phyloP scores from a whole-genome alignment of 2,113 vertebrate genomes.

The Thunnus thynnus region DNA sequence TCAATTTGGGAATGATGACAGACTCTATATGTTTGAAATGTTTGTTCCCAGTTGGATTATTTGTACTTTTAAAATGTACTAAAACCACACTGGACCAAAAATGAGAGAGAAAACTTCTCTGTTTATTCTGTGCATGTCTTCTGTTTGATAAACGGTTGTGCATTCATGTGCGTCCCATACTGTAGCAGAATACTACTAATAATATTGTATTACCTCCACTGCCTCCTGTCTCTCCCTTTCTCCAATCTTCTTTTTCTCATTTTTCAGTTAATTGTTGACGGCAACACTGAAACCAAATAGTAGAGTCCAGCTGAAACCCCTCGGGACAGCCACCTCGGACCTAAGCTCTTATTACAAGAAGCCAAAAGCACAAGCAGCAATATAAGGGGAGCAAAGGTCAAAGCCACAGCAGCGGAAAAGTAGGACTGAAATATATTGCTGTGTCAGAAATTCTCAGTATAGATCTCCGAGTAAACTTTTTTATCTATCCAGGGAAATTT shows the following conservation, averaged over 20 bases:
- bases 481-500: neutral
- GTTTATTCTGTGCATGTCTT: too few species aligned
- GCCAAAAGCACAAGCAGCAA: conserved; percentile 13
- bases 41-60: too few species aligned
- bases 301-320: neutral
- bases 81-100: too few species aligned
- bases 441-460: neutral
- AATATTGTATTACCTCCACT: neutral
- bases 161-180: conserved; percentile 1
- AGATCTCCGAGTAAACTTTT: neutral
- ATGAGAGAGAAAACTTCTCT: too few species aligned
- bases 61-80: too few species aligned
- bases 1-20: too few species aligned
- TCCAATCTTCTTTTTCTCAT: neutral
- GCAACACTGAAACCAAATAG: conserved; percentile 7
- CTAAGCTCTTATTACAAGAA: conserved; percentile 10
- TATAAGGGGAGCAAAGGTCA: conserved; percentile 9
- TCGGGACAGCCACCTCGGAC: neutral
- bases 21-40: too few species aligned
- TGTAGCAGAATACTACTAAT: neutral
- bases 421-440: neutral
- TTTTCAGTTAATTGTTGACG: conserved; percentile 23
- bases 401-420: neutral
- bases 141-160: neutral
- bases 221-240: neutral